A percentile compares a stretch with the other conserved stretches of the same genome.
Conservation (phyloP, 1,140 invertebrate species). For the Mamestra configurata region DNA sequence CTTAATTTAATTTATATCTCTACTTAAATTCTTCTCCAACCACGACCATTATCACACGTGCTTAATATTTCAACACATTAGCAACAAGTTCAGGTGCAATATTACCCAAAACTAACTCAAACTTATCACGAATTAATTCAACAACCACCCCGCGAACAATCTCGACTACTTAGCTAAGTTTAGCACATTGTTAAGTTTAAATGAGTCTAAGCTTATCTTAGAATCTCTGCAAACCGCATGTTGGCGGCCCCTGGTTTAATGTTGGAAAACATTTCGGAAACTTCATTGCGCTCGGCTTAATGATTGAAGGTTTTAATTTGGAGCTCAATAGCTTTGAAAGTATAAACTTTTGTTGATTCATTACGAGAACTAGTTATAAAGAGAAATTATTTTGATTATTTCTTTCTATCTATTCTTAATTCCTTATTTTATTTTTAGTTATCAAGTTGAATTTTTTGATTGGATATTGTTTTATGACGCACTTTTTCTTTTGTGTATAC, state of each 20-base stretch:
- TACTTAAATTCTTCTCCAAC: neutral
- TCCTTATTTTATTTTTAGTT: neutral
- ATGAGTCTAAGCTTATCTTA: constrained; percentile 57
- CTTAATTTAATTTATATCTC: too few species aligned
- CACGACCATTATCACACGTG: neutral
- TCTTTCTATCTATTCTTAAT: neutral
- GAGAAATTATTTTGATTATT: neutral
- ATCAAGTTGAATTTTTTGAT: too few species aligned
- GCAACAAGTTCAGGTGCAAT: neutral
- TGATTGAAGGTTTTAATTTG: constrained; percentile 24
- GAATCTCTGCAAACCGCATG: constrained; percentile 50
- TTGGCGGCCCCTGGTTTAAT: constrained; percentile 22
- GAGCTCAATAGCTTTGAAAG: neutral
- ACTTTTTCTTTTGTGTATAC: too few species aligned
- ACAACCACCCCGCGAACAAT: constrained; percentile 68
- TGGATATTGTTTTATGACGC: too few species aligned
- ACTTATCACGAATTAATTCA: constrained; percentile 58
- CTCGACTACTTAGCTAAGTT: constrained; percentile 70
- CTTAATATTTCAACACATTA: constrained; percentile 15
- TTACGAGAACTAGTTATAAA: neutral
- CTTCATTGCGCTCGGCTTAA: constrained; percentile 16
- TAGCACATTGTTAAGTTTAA: constrained; percentile 62
- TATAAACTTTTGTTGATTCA: constrained; percentile 12
- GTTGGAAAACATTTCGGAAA: constrained; percentile 35
- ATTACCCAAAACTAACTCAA: constrained; percentile 2